Base-by-base conservation (phyloP, 2,797 vertebrate genomes). In the Typhlichthys subterraneus region DNA sequence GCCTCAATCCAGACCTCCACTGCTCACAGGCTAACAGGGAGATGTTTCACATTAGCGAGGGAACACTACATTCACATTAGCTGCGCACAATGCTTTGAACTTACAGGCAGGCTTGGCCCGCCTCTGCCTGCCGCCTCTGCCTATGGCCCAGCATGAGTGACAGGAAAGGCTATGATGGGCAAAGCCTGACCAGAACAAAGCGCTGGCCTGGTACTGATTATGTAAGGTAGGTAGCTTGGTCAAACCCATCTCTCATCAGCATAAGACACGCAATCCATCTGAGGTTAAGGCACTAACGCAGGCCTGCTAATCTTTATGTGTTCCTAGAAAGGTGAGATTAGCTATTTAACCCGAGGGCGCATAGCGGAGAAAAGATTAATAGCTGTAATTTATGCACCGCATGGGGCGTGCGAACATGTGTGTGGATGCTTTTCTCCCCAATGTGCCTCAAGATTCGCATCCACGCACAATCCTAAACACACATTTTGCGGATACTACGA, bases 21-120 rank as follows among this genome's bases (percentile, higher is more conserved):
- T 83, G 81, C 89, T 92, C 87, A 85, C 82, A 85, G 85, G 64
- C 81, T 75, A 77, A 73, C 75, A 73, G 83, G 80, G 78, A 85
- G 79, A 82, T 87, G 87, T 84, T 89, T 87, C 76, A 83, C 80
- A 90, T 90, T 86, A 87, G 73, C 83, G 76, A 84, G 85, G 82
- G 85, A 87, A 83, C 72, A 84, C 79, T 80, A 78, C 73, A 84
- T 53, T 63, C 83, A 82, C 86, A 85, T 81, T 82, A 84, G 83
- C 77, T 72, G 83, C 63, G 77, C 76, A 73, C 62, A 61, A 73
- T 1, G 72, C 90, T 89, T 87, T 89, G 84, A 88, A 83, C 84
- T 53, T 29, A 4, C 48, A 70, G 86, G 86, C 88, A 87, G 82
- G 74, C 79, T 84, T 71, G 59, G 82, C 66, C 63, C 70, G 65